Evolutionary conservation across 2,888 invertebrate genomes (phyloP).

Genomic region (Mesorhabditis sp.): DNA sequence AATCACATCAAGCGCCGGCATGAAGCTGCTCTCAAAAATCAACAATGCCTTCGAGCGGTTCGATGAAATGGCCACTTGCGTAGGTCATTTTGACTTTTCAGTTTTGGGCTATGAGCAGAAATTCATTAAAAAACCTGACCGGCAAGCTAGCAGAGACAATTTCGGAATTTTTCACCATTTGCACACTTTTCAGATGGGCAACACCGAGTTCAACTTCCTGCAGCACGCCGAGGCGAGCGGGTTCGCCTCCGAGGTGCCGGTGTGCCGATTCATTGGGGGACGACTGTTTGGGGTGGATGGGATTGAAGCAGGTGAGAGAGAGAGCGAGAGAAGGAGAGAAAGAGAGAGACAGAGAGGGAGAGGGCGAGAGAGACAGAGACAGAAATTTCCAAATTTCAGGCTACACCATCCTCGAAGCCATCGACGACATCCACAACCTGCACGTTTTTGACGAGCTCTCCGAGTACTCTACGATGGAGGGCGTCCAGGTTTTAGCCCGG

Average conservation of each 20-base stretch:
- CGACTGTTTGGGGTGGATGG: conserved; percentile 5
- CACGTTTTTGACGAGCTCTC: conserved; percentile 2
- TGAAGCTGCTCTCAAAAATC: background rate
- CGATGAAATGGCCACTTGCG: conserved; percentile 3
- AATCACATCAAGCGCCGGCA: conserved; percentile 5
- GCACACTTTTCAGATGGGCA: background rate
- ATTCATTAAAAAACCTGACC: too few species aligned
- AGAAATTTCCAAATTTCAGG: background rate
- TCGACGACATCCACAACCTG: background rate
- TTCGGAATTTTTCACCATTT: too few species aligned
- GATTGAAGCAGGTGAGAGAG: conserved; percentile 1
- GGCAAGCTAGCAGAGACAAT: background rate
- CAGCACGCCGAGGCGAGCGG: background rate
- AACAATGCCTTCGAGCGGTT: background rate
- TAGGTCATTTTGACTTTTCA: background rate
- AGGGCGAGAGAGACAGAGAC: background rate
- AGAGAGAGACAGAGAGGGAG: background rate
- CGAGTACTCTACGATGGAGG: background rate
- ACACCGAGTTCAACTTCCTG: conserved; percentile 1
- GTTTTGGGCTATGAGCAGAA: too few species aligned
- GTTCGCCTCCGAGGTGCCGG: background rate
- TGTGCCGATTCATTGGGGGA: background rate
- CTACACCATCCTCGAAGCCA: background rate
- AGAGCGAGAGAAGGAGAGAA: background rate
- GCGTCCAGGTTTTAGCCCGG: background rate